Percentiles rank a stretch among this genome's conserved stretches.
Evolutionary conservation across 2,888 invertebrate species (phyloP).

Genomic region (Cheilosia pagana): DNA sequence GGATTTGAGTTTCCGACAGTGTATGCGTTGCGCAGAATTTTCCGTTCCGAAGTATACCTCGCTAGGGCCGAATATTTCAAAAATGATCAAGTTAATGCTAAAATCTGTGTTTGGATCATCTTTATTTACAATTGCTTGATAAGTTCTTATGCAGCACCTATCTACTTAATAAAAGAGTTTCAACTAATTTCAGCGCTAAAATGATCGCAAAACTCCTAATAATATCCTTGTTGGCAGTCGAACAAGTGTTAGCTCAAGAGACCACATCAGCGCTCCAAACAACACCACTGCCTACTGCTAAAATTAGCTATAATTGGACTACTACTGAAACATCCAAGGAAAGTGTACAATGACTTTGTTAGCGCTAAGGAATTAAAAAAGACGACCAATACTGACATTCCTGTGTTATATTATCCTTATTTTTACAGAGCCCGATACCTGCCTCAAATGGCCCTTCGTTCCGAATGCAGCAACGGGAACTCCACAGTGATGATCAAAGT

Average conservation of each 20-base stretch:
- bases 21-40: too few species aligned
- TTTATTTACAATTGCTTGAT: too few species aligned
- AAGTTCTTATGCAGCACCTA: too few species aligned
- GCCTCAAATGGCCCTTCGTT: conserved; percentile 80
- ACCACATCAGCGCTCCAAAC: conserved; percentile 26
- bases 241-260: conserved; percentile 76
- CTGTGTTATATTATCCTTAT: background rate
- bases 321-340: background rate
- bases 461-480: conserved; percentile 84
- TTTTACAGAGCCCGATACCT: conserved; percentile 78
- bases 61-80: too few species aligned
- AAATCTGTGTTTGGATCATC: too few species aligned
- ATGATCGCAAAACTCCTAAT: conserved; percentile 79
- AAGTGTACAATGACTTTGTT: too few species aligned
- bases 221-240: conserved; percentile 78
- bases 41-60: too few species aligned
- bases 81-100: too few species aligned
- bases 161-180: background rate
- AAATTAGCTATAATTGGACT: background rate
- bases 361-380: too few species aligned
- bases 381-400: background rate
- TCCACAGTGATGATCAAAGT: conserved; percentile 83
- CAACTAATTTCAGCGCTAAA: conserved; percentile 74
- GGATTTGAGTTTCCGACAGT: too few species aligned
- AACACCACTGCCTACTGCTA: background rate